Percentiles rank a stretch among this genome's conserved stretches.
phyloP scores from a whole-genome alignment of 2,113 vertebrate genomes.

The Halcyon malimbica region DNA sequence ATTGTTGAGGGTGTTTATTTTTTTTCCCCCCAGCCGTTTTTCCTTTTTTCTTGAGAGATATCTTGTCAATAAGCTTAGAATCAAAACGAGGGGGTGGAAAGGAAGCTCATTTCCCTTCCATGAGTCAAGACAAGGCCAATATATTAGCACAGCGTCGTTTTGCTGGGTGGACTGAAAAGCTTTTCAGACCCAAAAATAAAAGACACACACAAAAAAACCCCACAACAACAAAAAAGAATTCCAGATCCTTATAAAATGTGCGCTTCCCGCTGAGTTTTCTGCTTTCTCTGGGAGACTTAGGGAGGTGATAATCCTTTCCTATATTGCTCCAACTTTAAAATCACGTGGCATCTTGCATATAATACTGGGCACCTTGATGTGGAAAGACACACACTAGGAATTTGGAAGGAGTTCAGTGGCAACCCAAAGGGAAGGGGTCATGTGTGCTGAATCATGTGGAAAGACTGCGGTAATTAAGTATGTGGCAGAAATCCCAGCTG shows the following conservation, averaged over 20 bases:
- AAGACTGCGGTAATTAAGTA: slow-evolving; percentile 54
- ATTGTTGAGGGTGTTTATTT: slow-evolving; percentile 19
- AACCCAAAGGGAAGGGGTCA: slow-evolving; percentile 26
- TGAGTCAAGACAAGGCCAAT: not conserved
- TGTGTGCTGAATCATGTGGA: slow-evolving; percentile 52
- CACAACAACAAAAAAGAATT: not conserved
- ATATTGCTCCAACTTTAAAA: slow-evolving; percentile 33
- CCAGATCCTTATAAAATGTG: not conserved
- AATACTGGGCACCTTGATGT: slow-evolving; percentile 21
- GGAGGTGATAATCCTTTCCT: slow-evolving; percentile 44
- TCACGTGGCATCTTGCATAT: slow-evolving; percentile 8
- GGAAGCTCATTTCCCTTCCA: not conserved
- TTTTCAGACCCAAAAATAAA: slow-evolving; percentile 20
- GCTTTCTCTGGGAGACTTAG: slow-evolving; percentile 28
- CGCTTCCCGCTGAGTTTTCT: not conserved
- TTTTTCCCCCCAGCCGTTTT: not conserved
- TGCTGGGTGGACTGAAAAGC: slow-evolving; percentile 15
- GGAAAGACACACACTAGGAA: slow-evolving; percentile 61
- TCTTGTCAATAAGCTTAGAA: slow-evolving; percentile 68
- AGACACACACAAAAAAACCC: not conserved
- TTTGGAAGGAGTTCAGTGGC: slow-evolving; percentile 56
- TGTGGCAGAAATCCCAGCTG: slow-evolving; percentile 40
- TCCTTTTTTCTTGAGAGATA: slow-evolving; percentile 60
- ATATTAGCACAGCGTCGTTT: not conserved
- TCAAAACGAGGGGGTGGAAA: slow-evolving; percentile 13